These are phyloP conservation scores for Heterotilapia buettikoferi DNA, from an alignment of 2,113 vertebrate species.

Conservation along the genomic window DNA sequence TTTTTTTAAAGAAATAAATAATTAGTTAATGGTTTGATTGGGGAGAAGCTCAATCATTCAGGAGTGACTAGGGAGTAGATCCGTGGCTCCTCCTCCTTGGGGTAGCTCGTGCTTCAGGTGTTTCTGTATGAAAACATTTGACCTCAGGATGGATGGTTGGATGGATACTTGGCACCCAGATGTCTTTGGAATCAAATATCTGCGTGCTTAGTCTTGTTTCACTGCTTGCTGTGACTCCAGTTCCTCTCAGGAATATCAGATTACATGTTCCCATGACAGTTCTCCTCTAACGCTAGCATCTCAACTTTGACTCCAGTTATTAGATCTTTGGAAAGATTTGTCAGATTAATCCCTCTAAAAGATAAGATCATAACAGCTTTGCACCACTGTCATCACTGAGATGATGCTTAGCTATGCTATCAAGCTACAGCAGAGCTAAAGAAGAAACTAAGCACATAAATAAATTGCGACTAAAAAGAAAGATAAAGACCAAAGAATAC, in stretches of 20 bases:
- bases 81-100: not conserved
- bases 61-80: not conserved
- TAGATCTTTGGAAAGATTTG: not conserved
- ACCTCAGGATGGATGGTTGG: not conserved
- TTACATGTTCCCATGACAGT: not conserved
- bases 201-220: not conserved
- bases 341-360: not conserved
- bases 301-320: not conserved
- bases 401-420: not conserved
- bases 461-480: not conserved
- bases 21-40: not conserved
- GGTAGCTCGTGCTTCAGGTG: not conserved
- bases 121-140: not conserved
- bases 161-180: not conserved
- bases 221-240: not conserved
- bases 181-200: conserved; percentile 16
- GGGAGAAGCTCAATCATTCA: not conserved
- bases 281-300: not conserved
- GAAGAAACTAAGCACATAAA: not conserved
- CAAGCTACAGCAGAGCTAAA: not conserved
- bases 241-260: not conserved
- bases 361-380: not conserved
- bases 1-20: not conserved
- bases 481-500: not conserved
- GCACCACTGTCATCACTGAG: not conserved